These are phyloP conservation scores for Scaptodrosophila lebanonensis DNA, from an alignment of 1,140 invertebrate genomes.

Conservation along the genomic window DNA sequence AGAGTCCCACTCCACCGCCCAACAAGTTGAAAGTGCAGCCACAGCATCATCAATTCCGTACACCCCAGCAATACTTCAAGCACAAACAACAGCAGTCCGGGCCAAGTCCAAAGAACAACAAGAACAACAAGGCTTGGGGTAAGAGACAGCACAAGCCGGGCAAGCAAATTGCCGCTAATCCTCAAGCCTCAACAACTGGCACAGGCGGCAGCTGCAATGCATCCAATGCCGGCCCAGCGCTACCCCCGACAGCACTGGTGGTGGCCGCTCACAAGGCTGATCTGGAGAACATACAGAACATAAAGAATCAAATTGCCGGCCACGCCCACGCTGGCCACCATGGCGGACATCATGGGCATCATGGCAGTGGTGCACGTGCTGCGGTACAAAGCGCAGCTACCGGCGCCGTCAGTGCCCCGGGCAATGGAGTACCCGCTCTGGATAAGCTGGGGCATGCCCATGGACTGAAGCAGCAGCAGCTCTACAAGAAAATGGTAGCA, in stretches of 20 bases:
- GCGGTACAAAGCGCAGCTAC: conserved; percentile 13
- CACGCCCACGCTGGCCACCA: conserved; percentile 27
- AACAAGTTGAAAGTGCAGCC: conserved; percentile 41
- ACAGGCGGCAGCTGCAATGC: conserved; percentile 20
- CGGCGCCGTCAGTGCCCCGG: conserved; percentile 3
- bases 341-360: conserved; percentile 36
- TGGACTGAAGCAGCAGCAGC: conserved; percentile 52
- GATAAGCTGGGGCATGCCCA: conserved; percentile 49
- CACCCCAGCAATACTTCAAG: conserved; percentile 60
- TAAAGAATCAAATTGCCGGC: conserved; percentile 62
- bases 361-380: conserved; percentile 6
- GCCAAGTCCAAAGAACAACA: conserved; percentile 26
- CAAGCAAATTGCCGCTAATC: conserved; percentile 41
- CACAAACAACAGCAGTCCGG: conserved; percentile 44
- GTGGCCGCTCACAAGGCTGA: conserved; percentile 59
- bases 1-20: conserved; percentile 40
- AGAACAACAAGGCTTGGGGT: conserved; percentile 59
- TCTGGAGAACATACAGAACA: conserved; percentile 73
- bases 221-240: conserved; percentile 20
- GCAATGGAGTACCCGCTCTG: conserved; percentile 33
- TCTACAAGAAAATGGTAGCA: conserved; percentile 65
- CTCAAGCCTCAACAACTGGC: conserved; percentile 5
- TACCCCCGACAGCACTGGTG: conserved; percentile 18
- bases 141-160: conserved; percentile 60
- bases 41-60: conserved; percentile 70